Percentiles rank a stretch among this genome's conserved stretches.
Conservation (phyloP, 2,888 invertebrate species). For the Agriopis marginaria region DNA sequence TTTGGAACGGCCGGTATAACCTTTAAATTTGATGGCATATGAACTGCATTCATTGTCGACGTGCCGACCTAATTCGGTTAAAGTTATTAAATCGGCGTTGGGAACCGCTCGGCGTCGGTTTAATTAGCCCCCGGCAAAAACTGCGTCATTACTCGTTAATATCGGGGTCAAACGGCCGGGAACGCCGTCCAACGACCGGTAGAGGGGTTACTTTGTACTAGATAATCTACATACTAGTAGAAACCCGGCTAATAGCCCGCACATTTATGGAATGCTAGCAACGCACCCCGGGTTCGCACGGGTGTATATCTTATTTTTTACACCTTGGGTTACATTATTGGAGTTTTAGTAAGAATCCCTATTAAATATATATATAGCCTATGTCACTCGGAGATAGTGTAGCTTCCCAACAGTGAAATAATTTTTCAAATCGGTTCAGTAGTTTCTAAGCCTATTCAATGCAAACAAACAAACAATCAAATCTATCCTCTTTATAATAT, state of each 20-base stretch:
- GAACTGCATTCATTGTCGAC: constrained; percentile 5
- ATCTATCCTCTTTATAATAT: too few relatives aligned
- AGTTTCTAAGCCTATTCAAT: too few relatives aligned
- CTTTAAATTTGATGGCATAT: constrained; percentile 4
- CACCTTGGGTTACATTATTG: too few relatives aligned
- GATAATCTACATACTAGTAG: constrained; percentile 17
- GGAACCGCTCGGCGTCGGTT: constrained; percentile 55
- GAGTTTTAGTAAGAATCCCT: too few relatives aligned
- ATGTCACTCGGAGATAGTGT: too few relatives aligned
- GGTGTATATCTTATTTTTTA: too few relatives aligned
- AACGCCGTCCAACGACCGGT: constrained; percentile 38
- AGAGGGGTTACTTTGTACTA: constrained; percentile 3
- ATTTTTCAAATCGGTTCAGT: too few relatives aligned
- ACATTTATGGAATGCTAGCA: too few relatives aligned
- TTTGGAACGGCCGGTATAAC: constrained; percentile 6
- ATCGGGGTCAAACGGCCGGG: constrained; percentile 65
- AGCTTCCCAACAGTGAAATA: too few relatives aligned
- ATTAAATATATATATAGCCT: too few relatives aligned
- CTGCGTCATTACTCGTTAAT: constrained; percentile 65
- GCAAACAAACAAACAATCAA: too few relatives aligned
- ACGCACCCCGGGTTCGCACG: too few relatives aligned
- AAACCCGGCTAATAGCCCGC: not conserved
- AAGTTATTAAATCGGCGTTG: constrained; percentile 33
- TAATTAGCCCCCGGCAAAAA: constrained; percentile 64
- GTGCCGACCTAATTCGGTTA: constrained; percentile 33